Conservation (phyloP, 2,113 vertebrate genomes). For the Passer montanus region DNA sequence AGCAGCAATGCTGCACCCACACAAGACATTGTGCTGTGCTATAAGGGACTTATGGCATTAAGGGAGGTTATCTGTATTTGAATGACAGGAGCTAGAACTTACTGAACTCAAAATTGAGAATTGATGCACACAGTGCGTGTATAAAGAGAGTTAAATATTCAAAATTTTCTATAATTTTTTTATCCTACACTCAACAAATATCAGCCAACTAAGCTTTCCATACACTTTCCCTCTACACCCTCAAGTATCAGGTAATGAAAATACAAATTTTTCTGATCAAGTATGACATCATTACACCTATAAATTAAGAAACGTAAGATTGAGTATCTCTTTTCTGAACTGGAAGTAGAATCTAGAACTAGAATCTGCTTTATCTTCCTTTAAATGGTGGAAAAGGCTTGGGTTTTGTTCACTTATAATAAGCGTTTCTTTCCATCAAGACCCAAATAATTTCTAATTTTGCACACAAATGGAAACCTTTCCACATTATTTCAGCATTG, state of each 20-base stretch:
- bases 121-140: background rate
- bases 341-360: background rate
- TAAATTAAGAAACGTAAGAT: background rate
- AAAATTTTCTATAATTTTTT: background rate
- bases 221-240: background rate
- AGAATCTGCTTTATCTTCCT: background rate
- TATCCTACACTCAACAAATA: background rate
- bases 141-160: background rate
- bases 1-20: background rate
- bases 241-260: background rate
- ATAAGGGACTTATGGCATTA: background rate
- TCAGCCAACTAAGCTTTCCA: background rate
- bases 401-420: background rate
- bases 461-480: background rate
- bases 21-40: background rate
- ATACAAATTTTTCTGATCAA: background rate
- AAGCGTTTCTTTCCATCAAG: background rate
- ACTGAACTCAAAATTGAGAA: background rate
- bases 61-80: background rate
- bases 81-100: background rate
- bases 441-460: background rate
- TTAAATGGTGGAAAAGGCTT: background rate
- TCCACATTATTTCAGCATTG: background rate
- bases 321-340: background rate
- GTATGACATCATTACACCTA: background rate